phyloP scores from a whole-genome alignment of 2,888 invertebrate genomes.

The Psylliodes chrysocephalus region DNA sequence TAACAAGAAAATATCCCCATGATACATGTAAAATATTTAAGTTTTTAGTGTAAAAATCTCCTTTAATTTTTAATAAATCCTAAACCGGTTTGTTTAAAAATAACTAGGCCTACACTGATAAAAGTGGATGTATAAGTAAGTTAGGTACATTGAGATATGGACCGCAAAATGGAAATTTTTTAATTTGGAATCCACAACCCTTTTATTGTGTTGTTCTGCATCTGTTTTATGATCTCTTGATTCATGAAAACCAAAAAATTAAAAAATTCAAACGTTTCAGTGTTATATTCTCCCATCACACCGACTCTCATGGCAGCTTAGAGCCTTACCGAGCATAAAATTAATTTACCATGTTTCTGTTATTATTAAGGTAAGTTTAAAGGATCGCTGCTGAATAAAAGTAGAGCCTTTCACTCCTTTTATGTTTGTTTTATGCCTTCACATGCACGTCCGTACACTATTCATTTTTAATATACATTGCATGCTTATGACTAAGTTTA shows the following conservation, averaged over 20 bases:
- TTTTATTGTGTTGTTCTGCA: not conserved
- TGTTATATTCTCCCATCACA: not conserved
- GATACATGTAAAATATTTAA: too few species aligned
- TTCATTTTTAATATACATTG: not conserved
- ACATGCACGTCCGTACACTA: conserved; percentile 3
- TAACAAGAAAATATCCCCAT: too few species aligned
- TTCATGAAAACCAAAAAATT: conserved; percentile 8
- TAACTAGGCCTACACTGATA: too few species aligned
- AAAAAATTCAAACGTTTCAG: not conserved
- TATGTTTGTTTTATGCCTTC: conserved; percentile 2
- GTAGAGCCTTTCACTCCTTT: not conserved
- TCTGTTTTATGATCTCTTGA: conserved; percentile 8
- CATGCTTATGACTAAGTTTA: not conserved
- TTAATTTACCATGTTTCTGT: conserved; percentile 25
- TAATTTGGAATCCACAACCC: not conserved
- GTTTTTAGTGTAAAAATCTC: too few species aligned
- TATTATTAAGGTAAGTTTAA: conserved; percentile 23
- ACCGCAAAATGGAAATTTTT: conserved; percentile 2
- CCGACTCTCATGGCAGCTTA: conserved; percentile 7
- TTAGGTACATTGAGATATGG: too few species aligned
- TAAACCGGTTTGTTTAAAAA: too few species aligned
- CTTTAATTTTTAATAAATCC: too few species aligned
- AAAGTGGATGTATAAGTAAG: too few species aligned
- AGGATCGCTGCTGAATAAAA: conserved; percentile 9
- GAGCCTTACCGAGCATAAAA: conserved; percentile 21